These are phyloP conservation scores for Labroides dimidiatus DNA, from an alignment of 2,797 vertebrate species.

Conservation along the genomic window DNA sequence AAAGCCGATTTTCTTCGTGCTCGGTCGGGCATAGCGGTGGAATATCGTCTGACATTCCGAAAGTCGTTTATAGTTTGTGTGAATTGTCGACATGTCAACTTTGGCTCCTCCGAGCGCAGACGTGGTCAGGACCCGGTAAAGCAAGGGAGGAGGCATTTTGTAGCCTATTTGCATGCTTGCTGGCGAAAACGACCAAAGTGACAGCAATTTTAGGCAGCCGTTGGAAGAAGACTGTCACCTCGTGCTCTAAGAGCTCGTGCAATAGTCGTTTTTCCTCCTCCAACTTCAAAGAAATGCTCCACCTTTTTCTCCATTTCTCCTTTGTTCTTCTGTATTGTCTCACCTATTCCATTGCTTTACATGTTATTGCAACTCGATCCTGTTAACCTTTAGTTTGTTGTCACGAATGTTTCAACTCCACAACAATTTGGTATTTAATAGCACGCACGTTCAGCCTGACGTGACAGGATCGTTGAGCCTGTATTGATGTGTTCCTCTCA, in stretches of 20 bases:
- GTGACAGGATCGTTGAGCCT: slow-evolving; percentile 41
- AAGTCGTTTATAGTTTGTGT: slow-evolving; percentile 77
- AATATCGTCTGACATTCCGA: slow-evolving; percentile 68
- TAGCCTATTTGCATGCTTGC: slow-evolving; percentile 72
- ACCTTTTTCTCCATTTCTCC: slow-evolving; percentile 55
- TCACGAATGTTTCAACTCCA: neutral
- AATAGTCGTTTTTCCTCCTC: slow-evolving; percentile 15
- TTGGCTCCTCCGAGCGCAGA: slow-evolving; percentile 80
- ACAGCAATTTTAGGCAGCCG: slow-evolving; percentile 57
- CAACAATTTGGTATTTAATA: slow-evolving; percentile 8
- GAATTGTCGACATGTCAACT: slow-evolving; percentile 84
- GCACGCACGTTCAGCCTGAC: slow-evolving; percentile 25
- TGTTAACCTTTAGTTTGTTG: slow-evolving; percentile 18
- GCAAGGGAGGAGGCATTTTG: slow-evolving; percentile 81
- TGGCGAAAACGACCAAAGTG: slow-evolving; percentile 75
- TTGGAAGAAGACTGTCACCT: slow-evolving; percentile 32
- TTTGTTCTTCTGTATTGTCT: slow-evolving; percentile 76
- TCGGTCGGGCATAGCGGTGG: slow-evolving; percentile 42
- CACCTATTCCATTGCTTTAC: slow-evolving; percentile 30
- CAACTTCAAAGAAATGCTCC: slow-evolving; percentile 56
- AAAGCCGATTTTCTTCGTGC: slow-evolving; percentile 65
- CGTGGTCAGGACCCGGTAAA: slow-evolving; percentile 79
- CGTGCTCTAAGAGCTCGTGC: slow-evolving; percentile 21
- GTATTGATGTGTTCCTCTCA: slow-evolving; percentile 41
- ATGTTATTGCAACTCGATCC: slow-evolving; percentile 32